Base-by-base conservation (phyloP, 2,797 vertebrate species). In the Enteromius fasciolatus region DNA sequence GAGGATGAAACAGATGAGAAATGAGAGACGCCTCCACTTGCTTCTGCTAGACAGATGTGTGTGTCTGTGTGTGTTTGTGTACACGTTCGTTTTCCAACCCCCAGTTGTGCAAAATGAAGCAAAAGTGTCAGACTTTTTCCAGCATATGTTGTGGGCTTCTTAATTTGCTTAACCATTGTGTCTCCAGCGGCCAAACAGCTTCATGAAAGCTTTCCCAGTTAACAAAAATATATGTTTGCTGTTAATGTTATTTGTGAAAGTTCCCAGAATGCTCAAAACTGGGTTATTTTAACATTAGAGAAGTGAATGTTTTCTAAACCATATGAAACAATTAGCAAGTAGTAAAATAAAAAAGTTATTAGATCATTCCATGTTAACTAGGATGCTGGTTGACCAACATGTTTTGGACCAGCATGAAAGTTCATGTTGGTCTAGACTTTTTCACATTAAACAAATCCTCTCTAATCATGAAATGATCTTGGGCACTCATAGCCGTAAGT, bases 1-100 rank as follows among this genome's bases (percentile, higher is more conserved):
- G 80, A 82, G 73, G 50, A 44, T 76, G 64, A 69, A 81, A 80
- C 50, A 4, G 63, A 68, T 52, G 54, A 83, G 66, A 83, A 70
- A 83, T 69, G 64, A 68, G 69, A 76, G 76, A 79, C 31, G 52
- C 36, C 77, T 74, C 31, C 69, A 64, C 36, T 20, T 52, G 52
- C 44, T 79, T 28, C 70, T 66, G 59, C 68, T 67, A 52, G 39
- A 72, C 69, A 75, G n/a, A 76, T 48, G 18, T 50, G 23, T 54
- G n/a, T 64, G 14, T 61, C 18, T 54, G 44, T 41, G 10, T 61
- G n/a, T 70, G 28, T 73, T 36, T 69, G 36, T 80, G 46, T 44
- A 20, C 23, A 20, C 17, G 20, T 70, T 39, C 2, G 28, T 75
- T 81, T 36, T 28, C 31, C 31, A 80, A 70, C 52, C 11, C 50